These are phyloP conservation scores for Tribolium madens DNA, from an alignment of 1,140 invertebrate species.

Conservation along the genomic window DNA sequence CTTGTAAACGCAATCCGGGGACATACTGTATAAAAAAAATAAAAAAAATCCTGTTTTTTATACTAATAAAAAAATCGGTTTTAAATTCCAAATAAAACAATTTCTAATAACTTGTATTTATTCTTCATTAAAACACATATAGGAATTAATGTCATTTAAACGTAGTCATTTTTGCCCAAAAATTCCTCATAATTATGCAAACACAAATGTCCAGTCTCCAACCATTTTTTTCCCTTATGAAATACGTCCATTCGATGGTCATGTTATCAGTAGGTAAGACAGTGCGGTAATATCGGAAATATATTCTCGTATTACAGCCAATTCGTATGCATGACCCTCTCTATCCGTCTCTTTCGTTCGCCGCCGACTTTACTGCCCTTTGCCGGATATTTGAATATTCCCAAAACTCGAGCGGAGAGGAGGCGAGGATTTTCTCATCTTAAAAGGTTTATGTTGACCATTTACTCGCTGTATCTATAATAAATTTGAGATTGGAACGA, in stretches of 20 bases:
- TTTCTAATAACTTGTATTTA: too few relatives aligned
- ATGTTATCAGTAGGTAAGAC: slow-evolving; percentile 57
- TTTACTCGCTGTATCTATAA: slow-evolving; percentile 45
- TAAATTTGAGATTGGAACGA: slow-evolving; percentile 46
- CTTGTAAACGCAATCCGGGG: too few relatives aligned
- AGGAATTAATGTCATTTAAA: too few relatives aligned
- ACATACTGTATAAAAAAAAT: too few relatives aligned
- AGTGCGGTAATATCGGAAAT: slow-evolving; percentile 58
- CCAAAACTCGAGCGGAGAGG: not conserved
- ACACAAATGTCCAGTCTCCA: not conserved
- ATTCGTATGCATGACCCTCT: slow-evolving; percentile 60
- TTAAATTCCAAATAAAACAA: too few relatives aligned
- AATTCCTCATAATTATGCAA: too few relatives aligned
- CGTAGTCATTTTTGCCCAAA: too few relatives aligned
- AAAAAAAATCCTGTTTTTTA: too few relatives aligned
- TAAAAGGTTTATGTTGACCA: slow-evolving; percentile 46
- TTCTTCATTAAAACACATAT: too few relatives aligned
- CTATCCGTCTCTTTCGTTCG: slow-evolving; percentile 45
- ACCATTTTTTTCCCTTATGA: slow-evolving; percentile 50
- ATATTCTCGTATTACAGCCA: slow-evolving; percentile 59
- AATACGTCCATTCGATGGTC: slow-evolving; percentile 51
- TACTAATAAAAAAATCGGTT: too few relatives aligned
- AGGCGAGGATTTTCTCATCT: slow-evolving; percentile 27
- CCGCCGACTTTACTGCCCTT: slow-evolving; percentile 25
- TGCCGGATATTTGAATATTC: slow-evolving; percentile 33